phyloP scores from a whole-genome alignment of 2,888 invertebrate species.

The Abscondita cerata region DNA sequence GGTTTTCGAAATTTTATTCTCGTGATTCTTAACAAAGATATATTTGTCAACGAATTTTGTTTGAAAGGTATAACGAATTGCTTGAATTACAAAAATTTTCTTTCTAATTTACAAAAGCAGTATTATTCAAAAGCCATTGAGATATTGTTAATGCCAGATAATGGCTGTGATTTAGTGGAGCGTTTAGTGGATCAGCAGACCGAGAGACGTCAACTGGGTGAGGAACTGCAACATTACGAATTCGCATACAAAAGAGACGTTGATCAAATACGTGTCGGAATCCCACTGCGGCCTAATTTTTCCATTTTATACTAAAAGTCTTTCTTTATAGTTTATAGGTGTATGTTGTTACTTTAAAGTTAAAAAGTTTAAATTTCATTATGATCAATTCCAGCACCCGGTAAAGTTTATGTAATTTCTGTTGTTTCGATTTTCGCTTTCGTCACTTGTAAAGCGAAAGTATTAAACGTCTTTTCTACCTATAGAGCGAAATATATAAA shows the following conservation, averaged over 20 bases:
- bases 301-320: constrained; percentile 26
- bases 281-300: constrained; percentile 30
- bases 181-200: constrained; percentile 39
- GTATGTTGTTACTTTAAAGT: too few relatives aligned
- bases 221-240: constrained; percentile 43
- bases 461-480: too few relatives aligned
- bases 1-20: too few relatives aligned
- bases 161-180: constrained; percentile 39
- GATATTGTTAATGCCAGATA: constrained; percentile 43
- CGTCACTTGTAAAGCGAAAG: too few relatives aligned
- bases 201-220: constrained; percentile 41
- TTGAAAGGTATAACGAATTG: too few relatives aligned
- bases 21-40: too few relatives aligned
- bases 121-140: constrained; percentile 39
- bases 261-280: constrained; percentile 39
- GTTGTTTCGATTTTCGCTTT: too few relatives aligned
- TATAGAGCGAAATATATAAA: too few relatives aligned
- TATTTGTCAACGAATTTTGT: too few relatives aligned
- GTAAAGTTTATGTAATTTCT: too few relatives aligned
- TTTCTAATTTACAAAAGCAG: constrained; percentile 37
- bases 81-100: constrained; percentile 1
- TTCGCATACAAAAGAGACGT: constrained; percentile 42
- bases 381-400: background rate
- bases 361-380: too few relatives aligned
- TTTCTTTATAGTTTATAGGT: background rate